These are phyloP conservation scores for Drosophila equinoxialis DNA, from an alignment of 1,140 invertebrate genomes.

Conservation along the genomic window DNA sequence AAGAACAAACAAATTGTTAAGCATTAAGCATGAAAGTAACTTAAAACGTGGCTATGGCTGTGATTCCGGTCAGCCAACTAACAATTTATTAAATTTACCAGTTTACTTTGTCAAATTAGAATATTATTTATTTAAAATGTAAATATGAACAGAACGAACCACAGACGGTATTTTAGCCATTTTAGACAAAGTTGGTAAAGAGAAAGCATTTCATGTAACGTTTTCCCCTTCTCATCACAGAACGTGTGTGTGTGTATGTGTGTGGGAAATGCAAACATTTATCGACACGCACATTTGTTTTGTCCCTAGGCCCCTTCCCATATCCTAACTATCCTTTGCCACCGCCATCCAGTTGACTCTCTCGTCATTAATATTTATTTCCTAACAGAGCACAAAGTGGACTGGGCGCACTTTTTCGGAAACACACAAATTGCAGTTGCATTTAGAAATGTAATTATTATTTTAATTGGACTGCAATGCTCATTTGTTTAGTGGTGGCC, in stretches of 20 bases:
- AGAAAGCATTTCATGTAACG: slow-evolving; percentile 37
- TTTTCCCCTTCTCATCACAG: neutral
- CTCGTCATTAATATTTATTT: slow-evolving; percentile 79
- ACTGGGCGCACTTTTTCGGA: slow-evolving; percentile 57
- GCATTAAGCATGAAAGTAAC: slow-evolving; percentile 56
- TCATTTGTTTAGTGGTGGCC: slow-evolving; percentile 57
- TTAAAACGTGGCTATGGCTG: slow-evolving; percentile 14
- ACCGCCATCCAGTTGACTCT: slow-evolving; percentile 14
- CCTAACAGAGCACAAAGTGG: slow-evolving; percentile 36
- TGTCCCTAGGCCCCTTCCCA: slow-evolving; percentile 23
- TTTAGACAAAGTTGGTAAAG: slow-evolving; percentile 55
- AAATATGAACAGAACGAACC: slow-evolving; percentile 74
- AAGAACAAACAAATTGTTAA: slow-evolving; percentile 25
- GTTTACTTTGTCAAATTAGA: slow-evolving; percentile 81
- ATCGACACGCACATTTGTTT: slow-evolving; percentile 72
- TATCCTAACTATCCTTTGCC: neutral
- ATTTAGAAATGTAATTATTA: slow-evolving; percentile 82
- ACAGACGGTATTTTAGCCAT: slow-evolving; percentile 70
- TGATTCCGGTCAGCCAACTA: slow-evolving; percentile 22
- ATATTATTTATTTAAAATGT: slow-evolving; percentile 82
- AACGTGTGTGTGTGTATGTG: slow-evolving; percentile 35
- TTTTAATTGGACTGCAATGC: slow-evolving; percentile 75
- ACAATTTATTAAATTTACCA: slow-evolving; percentile 75
- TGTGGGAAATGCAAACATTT: slow-evolving; percentile 74
- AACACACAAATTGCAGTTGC: slow-evolving; percentile 64